These are phyloP conservation scores for Hippopotamus amphibius DNA, from an alignment of 2,113 vertebrate species.

Conservation along the genomic window DNA sequence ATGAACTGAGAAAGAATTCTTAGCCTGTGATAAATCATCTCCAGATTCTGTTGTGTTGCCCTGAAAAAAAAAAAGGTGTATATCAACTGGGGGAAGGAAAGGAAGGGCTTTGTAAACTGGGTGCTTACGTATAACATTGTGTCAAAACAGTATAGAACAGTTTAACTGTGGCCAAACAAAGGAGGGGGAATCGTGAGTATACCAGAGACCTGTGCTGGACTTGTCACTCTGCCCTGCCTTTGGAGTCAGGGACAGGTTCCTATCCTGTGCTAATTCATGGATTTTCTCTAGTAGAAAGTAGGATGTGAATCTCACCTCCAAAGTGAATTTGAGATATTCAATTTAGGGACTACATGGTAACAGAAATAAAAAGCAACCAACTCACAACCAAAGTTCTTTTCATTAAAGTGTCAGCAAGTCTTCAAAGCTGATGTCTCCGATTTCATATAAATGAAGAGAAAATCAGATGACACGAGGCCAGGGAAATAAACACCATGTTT, in stretches of 20 bases:
- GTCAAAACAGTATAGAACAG: not conserved
- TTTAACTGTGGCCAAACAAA: not conserved
- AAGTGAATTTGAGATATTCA: not conserved
- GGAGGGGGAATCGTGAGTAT: not conserved
- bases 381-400: slow-evolving; percentile 51
- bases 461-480: not conserved
- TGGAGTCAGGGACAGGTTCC: not conserved
- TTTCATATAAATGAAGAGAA: slow-evolving; percentile 62
- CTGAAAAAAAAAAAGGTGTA: not conserved
- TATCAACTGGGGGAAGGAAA: not conserved
- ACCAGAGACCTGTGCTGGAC: not conserved
- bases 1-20: slow-evolving; percentile 9
- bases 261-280: slow-evolving; percentile 44
- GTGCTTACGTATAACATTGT: not conserved
- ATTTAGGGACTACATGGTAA: slow-evolving; percentile 17
- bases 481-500: slow-evolving; percentile 58
- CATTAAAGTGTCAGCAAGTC: slow-evolving; percentile 45
- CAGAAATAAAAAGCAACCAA: slow-evolving; percentile 42
- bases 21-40: not conserved
- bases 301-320: slow-evolving; percentile 60
- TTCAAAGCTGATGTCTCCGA: slow-evolving; percentile 49
- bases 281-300: slow-evolving; percentile 57
- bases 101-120: not conserved
- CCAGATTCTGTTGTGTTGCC: not conserved
- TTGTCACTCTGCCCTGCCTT: not conserved